Evolutionary conservation across 64 coral and sea anemone species (phyloP).

Genomic region (Dendrophyllia cribrosa): DNA sequence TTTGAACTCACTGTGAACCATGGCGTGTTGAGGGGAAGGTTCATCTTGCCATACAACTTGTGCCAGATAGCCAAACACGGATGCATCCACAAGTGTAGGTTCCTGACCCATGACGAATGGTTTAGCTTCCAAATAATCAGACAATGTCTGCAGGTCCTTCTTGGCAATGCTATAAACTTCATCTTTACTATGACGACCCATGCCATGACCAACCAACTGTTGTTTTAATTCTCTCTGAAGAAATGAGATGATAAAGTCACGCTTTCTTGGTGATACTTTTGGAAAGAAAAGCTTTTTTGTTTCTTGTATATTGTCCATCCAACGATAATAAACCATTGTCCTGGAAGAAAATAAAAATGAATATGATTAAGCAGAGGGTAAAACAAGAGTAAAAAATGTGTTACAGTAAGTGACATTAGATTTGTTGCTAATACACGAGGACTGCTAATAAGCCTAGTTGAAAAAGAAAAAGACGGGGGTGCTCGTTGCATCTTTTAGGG

Average conservation of each 20-base stretch:
- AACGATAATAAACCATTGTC: conserved; percentile 83
- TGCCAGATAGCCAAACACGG: conserved; percentile 78
- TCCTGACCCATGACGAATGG: conserved; percentile 81
- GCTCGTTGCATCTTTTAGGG: no score
- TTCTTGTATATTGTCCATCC: conserved; percentile 52
- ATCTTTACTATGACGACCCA: conserved; percentile 69
- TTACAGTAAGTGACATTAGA: no score
- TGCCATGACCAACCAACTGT: conserved; percentile 70
- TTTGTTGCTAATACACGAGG: no score
- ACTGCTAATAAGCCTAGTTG: no score
- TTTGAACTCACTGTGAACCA: conserved; percentile 67
- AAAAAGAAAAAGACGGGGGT: no score
- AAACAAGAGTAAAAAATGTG: background rate
- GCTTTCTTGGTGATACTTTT: conserved; percentile 23
- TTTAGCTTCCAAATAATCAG: conserved; percentile 43
- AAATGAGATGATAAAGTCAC: background rate
- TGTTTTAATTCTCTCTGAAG: conserved; percentile 7
- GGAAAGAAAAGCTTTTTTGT: conserved; percentile 39
- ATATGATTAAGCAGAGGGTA: no score
- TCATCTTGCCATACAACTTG: conserved; percentile 80
- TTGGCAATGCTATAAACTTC: conserved; percentile 70
- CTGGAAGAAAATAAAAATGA: conserved; percentile 12
- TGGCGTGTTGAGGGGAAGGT: conserved; percentile 32
- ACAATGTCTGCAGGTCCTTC: conserved; percentile 65
- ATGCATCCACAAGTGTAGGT: conserved; percentile 67